phyloP scores from a whole-genome alignment of 2,113 vertebrate species.

The Neopipo cinnamomea region DNA sequence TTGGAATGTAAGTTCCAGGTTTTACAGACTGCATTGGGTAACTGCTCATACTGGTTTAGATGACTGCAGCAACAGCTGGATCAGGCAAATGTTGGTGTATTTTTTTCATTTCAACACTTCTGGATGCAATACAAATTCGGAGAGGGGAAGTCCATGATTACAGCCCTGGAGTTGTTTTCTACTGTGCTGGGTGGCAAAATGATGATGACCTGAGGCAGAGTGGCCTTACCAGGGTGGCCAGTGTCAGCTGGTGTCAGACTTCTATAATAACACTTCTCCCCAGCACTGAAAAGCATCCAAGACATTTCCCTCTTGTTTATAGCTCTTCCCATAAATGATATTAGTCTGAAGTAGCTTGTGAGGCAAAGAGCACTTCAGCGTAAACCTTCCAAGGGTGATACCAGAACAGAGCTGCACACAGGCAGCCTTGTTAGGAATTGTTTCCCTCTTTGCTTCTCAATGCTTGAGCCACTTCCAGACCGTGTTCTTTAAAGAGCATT shows the following conservation, averaged over 20 bases:
- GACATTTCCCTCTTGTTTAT: constrained; percentile 65
- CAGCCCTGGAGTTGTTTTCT: background rate
- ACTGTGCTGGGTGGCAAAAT: background rate
- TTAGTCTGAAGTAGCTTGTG: constrained; percentile 48
- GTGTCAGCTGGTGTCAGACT: constrained; percentile 56
- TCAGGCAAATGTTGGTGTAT: background rate
- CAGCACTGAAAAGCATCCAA: constrained; percentile 26
- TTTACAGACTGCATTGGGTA: background rate
- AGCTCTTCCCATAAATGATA: constrained; percentile 66
- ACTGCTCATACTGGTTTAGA: background rate
- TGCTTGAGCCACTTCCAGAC: constrained; percentile 58
- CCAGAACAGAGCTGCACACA: constrained; percentile 17
- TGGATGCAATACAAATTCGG: background rate
- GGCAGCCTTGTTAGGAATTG: constrained; percentile 81
- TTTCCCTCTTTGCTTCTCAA: constrained; percentile 43
- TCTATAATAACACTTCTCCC: constrained; percentile 38
- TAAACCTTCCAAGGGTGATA: constrained; percentile 64
- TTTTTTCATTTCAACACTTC: background rate
- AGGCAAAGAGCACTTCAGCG: constrained; percentile 59
- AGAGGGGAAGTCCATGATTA: background rate
- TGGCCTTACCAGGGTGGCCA: constrained; percentile 15
- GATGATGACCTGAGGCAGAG: constrained; percentile 21
- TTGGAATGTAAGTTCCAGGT: background rate
- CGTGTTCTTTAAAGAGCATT: constrained; percentile 46
- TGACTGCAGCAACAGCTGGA: background rate